Evolutionary conservation across 2,797 vertebrate species (phyloP).

Genomic region (Eulemur coronatus): DNA sequence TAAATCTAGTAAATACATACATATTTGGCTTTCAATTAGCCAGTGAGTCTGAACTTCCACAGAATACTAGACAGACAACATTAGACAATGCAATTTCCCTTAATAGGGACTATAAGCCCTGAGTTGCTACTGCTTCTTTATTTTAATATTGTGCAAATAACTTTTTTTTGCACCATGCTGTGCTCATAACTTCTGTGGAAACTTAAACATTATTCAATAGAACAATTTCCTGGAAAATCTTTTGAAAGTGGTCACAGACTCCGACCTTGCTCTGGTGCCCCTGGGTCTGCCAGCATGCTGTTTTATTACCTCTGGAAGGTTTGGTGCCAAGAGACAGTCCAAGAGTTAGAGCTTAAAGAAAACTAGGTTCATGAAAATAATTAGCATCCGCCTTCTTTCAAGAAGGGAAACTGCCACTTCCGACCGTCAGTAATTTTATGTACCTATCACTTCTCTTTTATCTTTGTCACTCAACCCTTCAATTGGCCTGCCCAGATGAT

Average conservation of each 20-base stretch:
- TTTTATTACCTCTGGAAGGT: slow-evolving; percentile 49
- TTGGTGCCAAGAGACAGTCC: background rate
- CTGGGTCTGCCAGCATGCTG: background rate
- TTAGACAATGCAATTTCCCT: slow-evolving; percentile 19
- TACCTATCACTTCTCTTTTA: background rate
- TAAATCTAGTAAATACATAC: slow-evolving; percentile 8
- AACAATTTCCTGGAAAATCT: slow-evolving; percentile 66
- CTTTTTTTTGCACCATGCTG: background rate
- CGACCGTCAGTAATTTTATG: background rate
- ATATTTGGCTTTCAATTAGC: slow-evolving; percentile 54
- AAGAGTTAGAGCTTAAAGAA: background rate
- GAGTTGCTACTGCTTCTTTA: background rate
- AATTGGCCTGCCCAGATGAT: background rate
- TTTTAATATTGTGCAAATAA: background rate
- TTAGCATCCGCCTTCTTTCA: background rate
- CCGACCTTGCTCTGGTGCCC: background rate
- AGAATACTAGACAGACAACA: background rate
- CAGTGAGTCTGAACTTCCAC: background rate
- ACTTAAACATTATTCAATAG: slow-evolving; percentile 69
- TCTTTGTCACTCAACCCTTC: background rate
- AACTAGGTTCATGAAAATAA: background rate
- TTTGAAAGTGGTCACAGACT: slow-evolving; percentile 51
- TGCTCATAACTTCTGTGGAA: slow-evolving; percentile 54
- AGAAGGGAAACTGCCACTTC: background rate
- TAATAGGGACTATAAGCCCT: slow-evolving; percentile 19